Conservation (phyloP, 2,888 invertebrate species). For the Lasioglossum figueresi region DNA sequence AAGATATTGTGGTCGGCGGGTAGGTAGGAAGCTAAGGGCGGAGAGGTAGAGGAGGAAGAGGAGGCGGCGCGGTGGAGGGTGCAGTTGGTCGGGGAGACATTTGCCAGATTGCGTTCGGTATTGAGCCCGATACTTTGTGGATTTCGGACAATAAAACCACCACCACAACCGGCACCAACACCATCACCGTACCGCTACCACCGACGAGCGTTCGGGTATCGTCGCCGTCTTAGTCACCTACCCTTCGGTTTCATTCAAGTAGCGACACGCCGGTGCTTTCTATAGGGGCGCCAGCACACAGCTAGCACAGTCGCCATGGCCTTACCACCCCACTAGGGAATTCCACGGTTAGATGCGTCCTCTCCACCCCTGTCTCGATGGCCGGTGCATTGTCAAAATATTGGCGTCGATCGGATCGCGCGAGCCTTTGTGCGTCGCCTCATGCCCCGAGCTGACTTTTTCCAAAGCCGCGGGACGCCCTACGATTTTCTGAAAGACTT, state of each 20-base stretch:
- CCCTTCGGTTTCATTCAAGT: conserved; percentile 67
- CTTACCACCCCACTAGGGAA: conserved; percentile 58
- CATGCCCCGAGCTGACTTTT: conserved; percentile 78
- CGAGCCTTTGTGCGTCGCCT: conserved; percentile 73
- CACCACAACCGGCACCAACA: conserved; percentile 49
- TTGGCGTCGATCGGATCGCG: conserved; percentile 80
- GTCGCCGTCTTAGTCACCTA: conserved; percentile 59
- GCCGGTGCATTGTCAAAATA: conserved; percentile 83
- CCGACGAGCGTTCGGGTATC: conserved; percentile 24
- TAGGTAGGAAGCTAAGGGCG: conserved; percentile 3
- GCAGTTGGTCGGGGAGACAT: conserved; percentile 69
- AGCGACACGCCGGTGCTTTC: conserved; percentile 59
- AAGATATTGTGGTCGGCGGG: conserved; percentile 78
- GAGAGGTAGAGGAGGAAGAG: background rate
- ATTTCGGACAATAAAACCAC: conserved; percentile 78
- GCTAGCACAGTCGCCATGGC: conserved; percentile 1
- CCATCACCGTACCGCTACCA: conserved; percentile 8
- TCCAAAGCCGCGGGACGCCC: conserved; percentile 60
- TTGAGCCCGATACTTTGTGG: conserved; percentile 79
- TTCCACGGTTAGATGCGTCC: conserved; percentile 67
- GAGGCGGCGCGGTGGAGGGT: background rate
- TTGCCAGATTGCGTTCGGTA: conserved; percentile 76
- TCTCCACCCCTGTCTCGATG: conserved; percentile 70
- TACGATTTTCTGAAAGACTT: conserved; percentile 62
- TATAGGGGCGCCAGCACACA: conserved; percentile 60